Conservation (phyloP, 2,888 invertebrate species). For the Drosophila limbata region DNA sequence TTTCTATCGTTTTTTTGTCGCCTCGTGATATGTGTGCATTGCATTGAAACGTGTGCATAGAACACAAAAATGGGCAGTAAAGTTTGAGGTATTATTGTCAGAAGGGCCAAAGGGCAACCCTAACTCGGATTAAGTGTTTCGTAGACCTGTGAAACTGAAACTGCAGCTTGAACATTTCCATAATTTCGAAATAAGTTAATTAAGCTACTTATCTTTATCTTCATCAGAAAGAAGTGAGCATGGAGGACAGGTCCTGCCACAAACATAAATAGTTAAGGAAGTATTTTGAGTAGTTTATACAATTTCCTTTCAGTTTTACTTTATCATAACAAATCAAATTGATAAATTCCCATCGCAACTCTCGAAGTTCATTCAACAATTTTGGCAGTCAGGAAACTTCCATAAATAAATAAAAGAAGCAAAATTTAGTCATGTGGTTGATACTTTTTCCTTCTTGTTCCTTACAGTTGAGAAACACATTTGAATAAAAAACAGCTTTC, state of each 20-base stretch:
- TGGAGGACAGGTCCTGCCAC: neutral
- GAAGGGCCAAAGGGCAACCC: slow-evolving; percentile 10
- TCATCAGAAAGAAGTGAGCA: neutral
- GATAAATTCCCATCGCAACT: neutral
- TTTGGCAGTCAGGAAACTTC: slow-evolving; percentile 23
- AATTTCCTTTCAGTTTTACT: neutral
- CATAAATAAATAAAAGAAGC: neutral
- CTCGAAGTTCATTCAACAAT: neutral
- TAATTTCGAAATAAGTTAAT: neutral
- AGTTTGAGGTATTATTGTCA: slow-evolving; percentile 27
- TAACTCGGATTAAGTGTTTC: slow-evolving; percentile 37
- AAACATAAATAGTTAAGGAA: too few species aligned
- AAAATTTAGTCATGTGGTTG: slow-evolving; percentile 10
- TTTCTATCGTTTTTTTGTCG: neutral
- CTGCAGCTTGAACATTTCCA: slow-evolving; percentile 1
- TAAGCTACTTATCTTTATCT: neutral
- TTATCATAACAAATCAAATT: neutral
- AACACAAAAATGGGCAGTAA: slow-evolving; percentile 35
- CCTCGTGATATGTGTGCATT: slow-evolving; percentile 37
- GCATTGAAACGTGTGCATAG: slow-evolving; percentile 38
- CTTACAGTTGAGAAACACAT: slow-evolving; percentile 14
- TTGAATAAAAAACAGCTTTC: slow-evolving; percentile 40
- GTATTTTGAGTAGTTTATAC: neutral
- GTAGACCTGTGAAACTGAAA: slow-evolving; percentile 1
- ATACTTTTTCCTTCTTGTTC: neutral